Evolutionary conservation across 2,113 vertebrate genomes (phyloP).

Genomic region (Sardina pilchardus): DNA sequence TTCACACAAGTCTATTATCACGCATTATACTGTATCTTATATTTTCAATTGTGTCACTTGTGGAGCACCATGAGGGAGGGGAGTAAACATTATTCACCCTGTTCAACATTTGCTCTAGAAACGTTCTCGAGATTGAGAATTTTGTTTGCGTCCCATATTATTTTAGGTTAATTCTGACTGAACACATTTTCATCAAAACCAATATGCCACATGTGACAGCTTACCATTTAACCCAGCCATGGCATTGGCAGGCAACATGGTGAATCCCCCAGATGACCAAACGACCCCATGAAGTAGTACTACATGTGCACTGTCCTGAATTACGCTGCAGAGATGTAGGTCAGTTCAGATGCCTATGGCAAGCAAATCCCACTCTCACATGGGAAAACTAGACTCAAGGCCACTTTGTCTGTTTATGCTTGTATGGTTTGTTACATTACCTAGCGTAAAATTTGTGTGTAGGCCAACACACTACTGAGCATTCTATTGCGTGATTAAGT

Average conservation of each 20-base stretch:
- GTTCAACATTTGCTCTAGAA: not conserved
- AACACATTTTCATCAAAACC: not conserved
- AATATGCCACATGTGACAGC: not conserved
- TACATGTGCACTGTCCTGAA: not conserved
- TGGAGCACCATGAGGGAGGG: not conserved
- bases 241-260: not conserved
- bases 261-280: not conserved
- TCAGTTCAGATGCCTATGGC: constrained; percentile 3
- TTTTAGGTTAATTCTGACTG: not conserved
- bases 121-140: not conserved
- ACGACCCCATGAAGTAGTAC: not conserved
- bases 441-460: not conserved
- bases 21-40: not conserved
- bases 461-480: not conserved
- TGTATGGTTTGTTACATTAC: not conserved
- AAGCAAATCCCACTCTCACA: not conserved
- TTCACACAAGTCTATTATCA: too few species aligned
- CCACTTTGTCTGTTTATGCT: not conserved
- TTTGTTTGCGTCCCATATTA: not conserved
- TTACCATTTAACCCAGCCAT: not conserved
- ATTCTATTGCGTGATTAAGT: not conserved
- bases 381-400: not conserved
- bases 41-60: not conserved
- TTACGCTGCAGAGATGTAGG: not conserved
- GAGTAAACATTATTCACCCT: not conserved